phyloP scores from a whole-genome alignment of 2,113 vertebrate species.

The Epinephelus fuscoguttatus region DNA sequence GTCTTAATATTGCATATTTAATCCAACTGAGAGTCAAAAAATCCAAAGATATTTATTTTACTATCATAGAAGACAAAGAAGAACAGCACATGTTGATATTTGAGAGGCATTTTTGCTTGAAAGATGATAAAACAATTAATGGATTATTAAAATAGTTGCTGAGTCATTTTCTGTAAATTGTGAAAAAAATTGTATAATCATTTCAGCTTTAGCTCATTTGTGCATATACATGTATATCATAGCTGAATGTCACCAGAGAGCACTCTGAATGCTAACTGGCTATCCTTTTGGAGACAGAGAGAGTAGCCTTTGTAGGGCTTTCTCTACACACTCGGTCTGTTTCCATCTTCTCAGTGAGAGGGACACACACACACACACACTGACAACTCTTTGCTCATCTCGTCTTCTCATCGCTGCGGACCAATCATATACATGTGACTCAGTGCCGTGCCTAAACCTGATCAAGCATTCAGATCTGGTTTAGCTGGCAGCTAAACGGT shows the following conservation, averaged over 20 bases:
- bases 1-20: neutral
- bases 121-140: neutral
- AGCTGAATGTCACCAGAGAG: slow-evolving; percentile 20
- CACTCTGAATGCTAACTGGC: slow-evolving; percentile 47
- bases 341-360: slow-evolving; percentile 34
- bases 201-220: neutral
- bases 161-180: neutral
- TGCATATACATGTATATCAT: neutral
- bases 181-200: neutral
- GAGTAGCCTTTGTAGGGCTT: slow-evolving; percentile 44
- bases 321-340: slow-evolving; percentile 51
- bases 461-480: slow-evolving; percentile 73
- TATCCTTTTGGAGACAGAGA: slow-evolving; percentile 32
- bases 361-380: neutral
- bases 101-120: neutral
- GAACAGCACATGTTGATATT: neutral
- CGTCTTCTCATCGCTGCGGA: slow-evolving; percentile 54
- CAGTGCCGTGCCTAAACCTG: slow-evolving; percentile 49
- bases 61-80: neutral
- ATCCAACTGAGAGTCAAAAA: neutral
- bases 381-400: slow-evolving; percentile 48
- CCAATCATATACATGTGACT: slow-evolving; percentile 64
- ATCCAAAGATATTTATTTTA: neutral
- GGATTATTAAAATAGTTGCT: neutral
- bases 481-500: slow-evolving; percentile 65